Evolutionary conservation across 1,140 invertebrate genomes (phyloP), one percentile per base, ranked within the genome.

Genomic region (Cryptotermes secundus): DNA sequence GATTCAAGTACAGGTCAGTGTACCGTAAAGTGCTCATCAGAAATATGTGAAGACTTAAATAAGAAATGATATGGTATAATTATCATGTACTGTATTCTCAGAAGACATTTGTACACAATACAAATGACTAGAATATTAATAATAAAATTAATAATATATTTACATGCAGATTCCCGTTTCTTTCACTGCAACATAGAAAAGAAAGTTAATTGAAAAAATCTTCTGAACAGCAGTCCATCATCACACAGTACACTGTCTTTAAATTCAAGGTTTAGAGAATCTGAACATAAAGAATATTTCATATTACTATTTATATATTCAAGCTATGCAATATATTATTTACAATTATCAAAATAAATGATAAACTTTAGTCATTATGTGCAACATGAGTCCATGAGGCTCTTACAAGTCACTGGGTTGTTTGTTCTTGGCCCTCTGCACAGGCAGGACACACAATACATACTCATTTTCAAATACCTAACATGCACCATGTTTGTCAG

Each of bases 31-130:
- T 49, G 16, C 19, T 49, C 3, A 19, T 22, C 14, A 49, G 38
- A 49, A 22, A 49, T 49, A 19, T 49, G 3, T 49, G 45, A 19
- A 49, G 14, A 19, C 22, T 0, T 19, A 49, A 49, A 49, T 3
- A 72, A 72, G 26, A 72, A 72, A n/a, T 31, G n/a, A n/a, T 16
- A 72, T 72, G 14, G 2, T 72, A n/a, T 3, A 72, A 2, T 72
- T 26, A 72, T n/a, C 59, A 72, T 72, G 59, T 72, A 72, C 14
- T 72, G 59, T 72, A 72, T 72, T 72, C n/a, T 31, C 26, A 72
- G 26, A 72, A 72, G 59, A 72, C n/a, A 72, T n/a, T 6, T 72
- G 59, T 72, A 72, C 59, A 72, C 59, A 72, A 72, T 59, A 59
- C 19, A 59, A 59, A 59, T 16, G 59, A 72, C 59, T 72, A 72